Percentiles rank a stretch among this genome's conserved stretches.
Conservation (phyloP, 2,888 invertebrate species). For the Arctia plantaginis region DNA sequence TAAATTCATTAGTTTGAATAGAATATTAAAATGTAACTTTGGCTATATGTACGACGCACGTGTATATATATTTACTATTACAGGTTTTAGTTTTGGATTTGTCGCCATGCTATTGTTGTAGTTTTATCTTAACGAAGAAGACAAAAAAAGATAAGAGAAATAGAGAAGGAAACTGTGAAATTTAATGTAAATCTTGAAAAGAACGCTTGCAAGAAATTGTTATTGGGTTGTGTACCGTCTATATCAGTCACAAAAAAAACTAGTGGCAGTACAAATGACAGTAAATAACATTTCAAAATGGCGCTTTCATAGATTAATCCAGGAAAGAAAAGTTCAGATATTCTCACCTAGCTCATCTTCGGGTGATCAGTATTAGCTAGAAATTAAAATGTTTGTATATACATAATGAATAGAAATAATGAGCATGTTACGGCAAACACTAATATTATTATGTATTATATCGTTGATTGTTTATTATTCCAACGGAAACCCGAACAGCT, state of each 20-base stretch:
- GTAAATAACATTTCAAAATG: too few species aligned
- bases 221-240: too few species aligned
- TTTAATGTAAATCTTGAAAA: background rate
- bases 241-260: too few species aligned
- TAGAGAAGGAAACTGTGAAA: background rate
- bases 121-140: background rate
- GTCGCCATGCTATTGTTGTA: background rate
- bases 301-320: too few species aligned
- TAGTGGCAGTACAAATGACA: too few species aligned
- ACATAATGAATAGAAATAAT: background rate
- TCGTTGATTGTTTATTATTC: background rate
- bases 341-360: too few species aligned
- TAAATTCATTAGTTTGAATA: background rate
- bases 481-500: background rate
- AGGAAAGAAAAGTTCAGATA: too few species aligned
- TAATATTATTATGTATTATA: background rate
- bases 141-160: background rate
- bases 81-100: too few species aligned
- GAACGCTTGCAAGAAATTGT: background rate
- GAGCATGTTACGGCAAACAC: background rate
- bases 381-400: too few species aligned
- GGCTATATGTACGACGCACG: too few species aligned
- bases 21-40: background rate
- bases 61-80: too few species aligned
- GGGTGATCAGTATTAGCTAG: too few species aligned